Base-by-base conservation (phyloP, 2,888 invertebrate species). In the Ectobius pallidus region DNA sequence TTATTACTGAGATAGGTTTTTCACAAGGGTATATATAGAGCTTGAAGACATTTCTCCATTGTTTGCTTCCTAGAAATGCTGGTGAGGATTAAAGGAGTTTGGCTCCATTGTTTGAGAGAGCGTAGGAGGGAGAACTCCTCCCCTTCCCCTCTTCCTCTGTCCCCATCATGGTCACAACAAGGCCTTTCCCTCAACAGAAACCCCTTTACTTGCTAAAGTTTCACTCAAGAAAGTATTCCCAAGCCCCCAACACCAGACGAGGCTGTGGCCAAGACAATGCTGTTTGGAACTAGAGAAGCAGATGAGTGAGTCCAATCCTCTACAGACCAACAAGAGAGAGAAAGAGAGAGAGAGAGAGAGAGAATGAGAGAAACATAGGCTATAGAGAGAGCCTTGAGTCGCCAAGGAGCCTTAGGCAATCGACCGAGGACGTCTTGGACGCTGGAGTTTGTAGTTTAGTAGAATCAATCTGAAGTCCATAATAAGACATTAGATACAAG, bases 121-220 rank as follows among this genome's bases (percentile, higher is more conserved):
- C 58, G 58, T 52, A 20, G 52, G 30, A 32, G n/a, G 14, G 9
- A 25, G 52, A 52, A 52, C 1, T 3, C 22, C 25, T 25, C 7
- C 25, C 22, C 52, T 11, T n/a, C 22, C 25, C 46, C 30, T 16
- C n/a, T 44, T 18, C 27, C 34, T 9, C 39, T 65, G 63, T 65
- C 65, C 65, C n/a, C 25, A 22, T 65, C 65, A 18, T 65, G 65
- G 65, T 65, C 65, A 65, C 46, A 65, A 65, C 65, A 44, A 65
- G 44, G 44, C 39, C 30, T 30, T 30, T n/a, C 58, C 58, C 58
- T 30, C 27, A 30, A 16, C 16, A 58, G 16, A 27, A 16, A 58
- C n/a, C 30, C 58, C 58, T 58, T 58, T 32, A 30, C 58, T 58
- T 58, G 65, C 27, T 65, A 65, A 65, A 65, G 65, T 65, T 65